Base-by-base conservation (phyloP, 2,113 vertebrate genomes). In the Artemisiospiza belli region DNA sequence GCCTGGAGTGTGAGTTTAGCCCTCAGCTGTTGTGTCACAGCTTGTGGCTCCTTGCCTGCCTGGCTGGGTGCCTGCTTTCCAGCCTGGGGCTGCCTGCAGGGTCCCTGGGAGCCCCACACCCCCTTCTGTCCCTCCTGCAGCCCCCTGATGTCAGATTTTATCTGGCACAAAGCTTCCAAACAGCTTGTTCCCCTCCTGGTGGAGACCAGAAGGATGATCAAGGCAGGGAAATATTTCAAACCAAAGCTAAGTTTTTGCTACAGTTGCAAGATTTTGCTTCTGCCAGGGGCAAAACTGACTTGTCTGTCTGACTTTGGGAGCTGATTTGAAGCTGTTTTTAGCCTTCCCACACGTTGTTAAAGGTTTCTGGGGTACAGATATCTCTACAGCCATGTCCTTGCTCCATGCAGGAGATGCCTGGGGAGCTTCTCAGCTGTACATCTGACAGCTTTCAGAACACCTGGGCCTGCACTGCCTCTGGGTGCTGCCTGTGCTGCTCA, bases 101-200 rank as follows among this genome's bases (percentile, higher is more conserved):
- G 33, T 63, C 88, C 63, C 63, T 46, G 20, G 46, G 59, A 91
- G 33, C 44, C 39, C 17, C 12, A 10, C 1, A 5, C 37, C 5
- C 5, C 84, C 41, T 63, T 12, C 58, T 63, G 5, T 57, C 35
- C 49, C 44, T 66, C 43, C 49, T 83, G 76, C 24, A 75, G 51
- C 70, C 7, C 41, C 51, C 73, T 87, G 43, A 43, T 67, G 39
- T n/a, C 24, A 61, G 12, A 25, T 49, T 21, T 0, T 39, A 27
- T 11, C 24, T 6, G 4, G 39, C 63, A 85, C 20, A 46, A 61
- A 80, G 77, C 51, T 67, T 76, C 35, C 57, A 69, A 59, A 55
- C 33, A 72, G 12, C 35, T 47, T 59, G 47, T 67, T 93, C 73
- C 57, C 80, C 76, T 94, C 76, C 83, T 94, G 89, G 43, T 92